Base-by-base conservation (phyloP, 1,140 invertebrate genomes). In the Bombus superbus region DNA sequence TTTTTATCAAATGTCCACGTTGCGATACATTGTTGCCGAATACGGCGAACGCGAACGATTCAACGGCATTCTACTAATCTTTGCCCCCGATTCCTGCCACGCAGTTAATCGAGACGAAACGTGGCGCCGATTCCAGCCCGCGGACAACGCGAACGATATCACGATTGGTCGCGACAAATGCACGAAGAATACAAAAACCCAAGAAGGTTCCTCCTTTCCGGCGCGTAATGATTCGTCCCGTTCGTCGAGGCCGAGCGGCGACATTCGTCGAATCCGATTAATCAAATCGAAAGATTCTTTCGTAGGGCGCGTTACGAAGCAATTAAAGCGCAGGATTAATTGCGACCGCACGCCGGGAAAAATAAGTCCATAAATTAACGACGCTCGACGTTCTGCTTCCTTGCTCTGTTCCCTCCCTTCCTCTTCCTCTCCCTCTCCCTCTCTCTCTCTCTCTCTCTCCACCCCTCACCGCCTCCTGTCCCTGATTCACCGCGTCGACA, bases 311-410 rank as follows among this genome's bases (percentile, higher is more conserved):
- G 89, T 90, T 90, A 86, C 87, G 83, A 77, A 92, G 88, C 88
- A 93, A 92, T 92, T 92, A 92, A 92, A 92, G 86, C 73, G 84
- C 84, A 92, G 88, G 90, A 92, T 92, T 92, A 91, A 92, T 92
- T 88, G 91, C 89, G 82, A 83, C 85, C 85, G 81, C 85, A 86
- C 80, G 91, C 86, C 86, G 78, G 81, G 88, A 93, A 93, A 93
- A 93, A 93, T 92, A 92, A 92, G 88, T 90, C 89, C 86, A 93
- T 93, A 93, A 92, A 93, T 93, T 93, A 93, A 92, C 86, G 76
- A 82, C 74, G 85, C 86, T 88, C 91, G 86, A 91, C 91, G 75
- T 64, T 71, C 81, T 91, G 85, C 82, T 79, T 78, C 47, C 35
- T 40, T 53, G 81, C 84, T 87, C 90, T 59, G 89, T 79, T 82